A percentile compares a stretch with the other conserved stretches of the same genome.
Conservation (phyloP, 2,797 vertebrate genomes). For the Poecilia picta region DNA sequence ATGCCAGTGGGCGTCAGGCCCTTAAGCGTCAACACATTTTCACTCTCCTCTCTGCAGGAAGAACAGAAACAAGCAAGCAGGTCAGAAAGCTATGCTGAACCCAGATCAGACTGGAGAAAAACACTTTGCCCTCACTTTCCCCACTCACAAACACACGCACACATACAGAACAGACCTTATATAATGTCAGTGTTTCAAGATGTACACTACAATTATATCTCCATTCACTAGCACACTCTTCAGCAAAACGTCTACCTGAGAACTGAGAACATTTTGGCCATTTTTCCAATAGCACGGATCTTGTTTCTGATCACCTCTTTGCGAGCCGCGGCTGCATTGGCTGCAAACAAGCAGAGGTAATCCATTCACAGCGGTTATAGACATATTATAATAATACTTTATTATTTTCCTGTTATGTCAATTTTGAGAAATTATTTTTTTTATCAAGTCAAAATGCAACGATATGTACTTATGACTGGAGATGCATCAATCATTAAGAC, state of each 20-base stretch:
- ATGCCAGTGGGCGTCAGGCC: conserved; percentile 87
- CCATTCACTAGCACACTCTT: not conserved
- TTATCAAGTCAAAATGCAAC: not conserved
- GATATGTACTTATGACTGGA: not conserved
- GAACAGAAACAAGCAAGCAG: conserved; percentile 43
- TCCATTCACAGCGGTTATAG: not conserved
- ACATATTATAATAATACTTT: not conserved
- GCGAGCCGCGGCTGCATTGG: conserved; percentile 84
- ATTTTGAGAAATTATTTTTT: not conserved
- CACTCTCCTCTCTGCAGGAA: conserved; percentile 85
- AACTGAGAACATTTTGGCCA: conserved; percentile 88
- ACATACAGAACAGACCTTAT: not conserved
- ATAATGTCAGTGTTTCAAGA: conserved; percentile 1
- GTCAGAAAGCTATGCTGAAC: conserved; percentile 44
- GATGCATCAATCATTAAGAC: not conserved
- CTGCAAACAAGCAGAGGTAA: conserved; percentile 59
- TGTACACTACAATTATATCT: not conserved
- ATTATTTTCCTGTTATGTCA: not conserved
- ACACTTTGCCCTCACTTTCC: conserved; percentile 5
- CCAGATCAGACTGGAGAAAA: conserved; percentile 13
- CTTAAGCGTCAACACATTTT: conserved; percentile 88
- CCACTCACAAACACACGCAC: not conserved
- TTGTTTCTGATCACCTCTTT: conserved; percentile 89
- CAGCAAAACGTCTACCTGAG: conserved; percentile 77
- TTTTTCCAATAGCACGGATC: conserved; percentile 87